These are phyloP conservation scores for Drepana arcuata DNA, from an alignment of 1,140 invertebrate species.

Conservation along the genomic window DNA sequence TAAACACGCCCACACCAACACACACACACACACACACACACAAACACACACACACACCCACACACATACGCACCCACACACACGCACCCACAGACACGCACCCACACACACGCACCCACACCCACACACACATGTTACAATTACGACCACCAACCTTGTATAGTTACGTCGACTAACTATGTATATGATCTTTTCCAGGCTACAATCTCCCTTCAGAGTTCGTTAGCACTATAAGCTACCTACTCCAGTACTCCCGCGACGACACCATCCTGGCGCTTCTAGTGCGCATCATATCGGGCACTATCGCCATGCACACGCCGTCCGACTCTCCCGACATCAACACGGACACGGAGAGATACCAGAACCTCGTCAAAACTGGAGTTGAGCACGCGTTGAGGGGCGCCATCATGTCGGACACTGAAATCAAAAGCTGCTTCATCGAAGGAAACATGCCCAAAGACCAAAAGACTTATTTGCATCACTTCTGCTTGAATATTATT, in stretches of 20 bases:
- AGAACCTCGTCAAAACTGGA: slow-evolving; percentile 49
- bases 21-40: too few species aligned
- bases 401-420: slow-evolving; percentile 45
- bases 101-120: too few species aligned
- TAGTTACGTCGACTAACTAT: too few species aligned
- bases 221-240: slow-evolving; percentile 67
- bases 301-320: slow-evolving; percentile 53
- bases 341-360: slow-evolving; percentile 49
- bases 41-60: too few species aligned
- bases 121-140: too few species aligned
- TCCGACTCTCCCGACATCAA: slow-evolving; percentile 41
- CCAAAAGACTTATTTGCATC: slow-evolving; percentile 56
- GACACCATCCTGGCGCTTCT: slow-evolving; percentile 70
- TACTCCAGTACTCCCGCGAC: slow-evolving; percentile 70
- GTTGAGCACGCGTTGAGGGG: slow-evolving; percentile 59
- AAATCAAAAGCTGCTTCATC: slow-evolving; percentile 50
- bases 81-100: too few species aligned
- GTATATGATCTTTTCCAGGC: slow-evolving; percentile 67
- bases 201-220: slow-evolving; percentile 71
- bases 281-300: slow-evolving; percentile 68
- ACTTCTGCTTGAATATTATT: slow-evolving; percentile 58
- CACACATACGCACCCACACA: too few species aligned
- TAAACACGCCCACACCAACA: too few species aligned
- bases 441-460: slow-evolving; percentile 24
- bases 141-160: too few species aligned